Conservation (phyloP, 2,888 invertebrate genomes). For the Mimachlamys varia region DNA sequence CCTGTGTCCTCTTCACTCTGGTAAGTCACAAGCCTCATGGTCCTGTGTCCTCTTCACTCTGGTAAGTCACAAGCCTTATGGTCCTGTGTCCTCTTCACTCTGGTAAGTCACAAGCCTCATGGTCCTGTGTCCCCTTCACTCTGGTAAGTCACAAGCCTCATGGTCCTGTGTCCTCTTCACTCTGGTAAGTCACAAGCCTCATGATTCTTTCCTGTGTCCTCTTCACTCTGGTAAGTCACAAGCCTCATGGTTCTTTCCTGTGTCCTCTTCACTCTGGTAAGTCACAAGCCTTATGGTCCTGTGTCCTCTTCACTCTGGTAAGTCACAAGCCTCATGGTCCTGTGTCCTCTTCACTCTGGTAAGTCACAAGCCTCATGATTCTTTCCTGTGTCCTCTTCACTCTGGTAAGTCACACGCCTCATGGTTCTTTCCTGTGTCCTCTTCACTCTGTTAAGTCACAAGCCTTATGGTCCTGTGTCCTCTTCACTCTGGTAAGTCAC, state of each 20-base stretch:
- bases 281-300: slow-evolving; percentile 92
- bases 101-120: slow-evolving; percentile 90
- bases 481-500: slow-evolving; percentile 90
- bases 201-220: slow-evolving; percentile 88
- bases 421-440: slow-evolving; percentile 88
- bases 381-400: slow-evolving; percentile 86
- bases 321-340: slow-evolving; percentile 91
- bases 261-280: slow-evolving; percentile 86
- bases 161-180: slow-evolving; percentile 89
- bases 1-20: slow-evolving; percentile 87
- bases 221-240: slow-evolving; percentile 88
- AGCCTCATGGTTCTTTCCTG: slow-evolving; percentile 89
- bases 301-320: slow-evolving; percentile 86
- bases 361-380: slow-evolving; percentile 91
- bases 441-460: slow-evolving; percentile 88
- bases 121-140: slow-evolving; percentile 88
- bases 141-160: slow-evolving; percentile 90
- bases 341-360: slow-evolving; percentile 87
- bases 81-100: slow-evolving; percentile 88
- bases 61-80: slow-evolving; percentile 91
- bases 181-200: slow-evolving; percentile 88
- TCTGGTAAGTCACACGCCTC: slow-evolving; percentile 88
- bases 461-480: slow-evolving; percentile 89
- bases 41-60: slow-evolving; percentile 88
- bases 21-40: slow-evolving; percentile 91